Evolutionary conservation across 1,140 invertebrate genomes (phyloP), one percentile per base, ranked within the genome.

Genomic region (Mya arenaria): DNA sequence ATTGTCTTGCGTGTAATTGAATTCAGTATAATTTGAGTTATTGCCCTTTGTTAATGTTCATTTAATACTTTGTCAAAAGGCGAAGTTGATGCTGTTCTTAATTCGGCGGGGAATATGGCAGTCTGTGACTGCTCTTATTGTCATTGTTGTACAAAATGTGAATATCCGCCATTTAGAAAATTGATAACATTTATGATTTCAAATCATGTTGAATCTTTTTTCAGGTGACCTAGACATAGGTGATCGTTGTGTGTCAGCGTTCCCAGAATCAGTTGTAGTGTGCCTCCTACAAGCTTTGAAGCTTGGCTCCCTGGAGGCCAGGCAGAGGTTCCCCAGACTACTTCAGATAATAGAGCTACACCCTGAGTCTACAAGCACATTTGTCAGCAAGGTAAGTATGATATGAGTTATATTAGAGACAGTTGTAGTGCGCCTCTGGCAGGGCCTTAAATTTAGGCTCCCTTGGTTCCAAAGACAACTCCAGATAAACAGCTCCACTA

Each of bases 261-360:
- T 91, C 69, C 89, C 91, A 13, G 69, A 84, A 17, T 88, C 89
- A 10, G 81, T 91, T 0, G 86, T 90, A n/a, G 84, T 87, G 25
- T 91, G 91, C 79, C 69, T 92, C 63, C 79, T 93, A 28, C 84
- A 88, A 87, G 94, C 95, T 0, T 95, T 96, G 94, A 90, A 92
- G 83, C 91, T 92, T 52, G 94, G 94, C 55, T 94, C 93, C 10
- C 85, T 89, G 10, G 95, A 95, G 86, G 95, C 95, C 0, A 91
- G 93, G 55, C 93, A 95, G 32, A 92, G 95, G 63, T 96, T 96
- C 88, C 95, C 96, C 15, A 94, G 94, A 66, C 87, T 96, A 32
- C 90, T 96, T 58, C 94, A 94, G 79, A 84, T 94, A 6, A 87
- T 94, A 39, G 94, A 94, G 84, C 81, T 94, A 0, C 88, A 93